Evolutionary conservation across 2,888 invertebrate genomes (phyloP).

Genomic region (Agrotis clavis): DNA sequence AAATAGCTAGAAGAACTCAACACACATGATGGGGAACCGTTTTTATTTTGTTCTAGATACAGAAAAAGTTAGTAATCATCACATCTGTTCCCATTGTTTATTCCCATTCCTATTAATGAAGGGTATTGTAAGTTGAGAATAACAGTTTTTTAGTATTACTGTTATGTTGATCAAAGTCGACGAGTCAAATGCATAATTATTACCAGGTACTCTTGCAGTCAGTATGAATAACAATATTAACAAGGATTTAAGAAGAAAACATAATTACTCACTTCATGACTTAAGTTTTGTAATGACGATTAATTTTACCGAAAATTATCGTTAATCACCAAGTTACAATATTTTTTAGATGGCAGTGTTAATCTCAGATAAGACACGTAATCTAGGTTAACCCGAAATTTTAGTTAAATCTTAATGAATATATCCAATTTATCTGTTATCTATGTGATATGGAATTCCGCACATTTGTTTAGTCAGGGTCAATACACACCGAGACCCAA

Average conservation of each 20-base stretch:
- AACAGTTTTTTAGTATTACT: no score
- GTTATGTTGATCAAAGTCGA: background rate
- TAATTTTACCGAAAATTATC: background rate
- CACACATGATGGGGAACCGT: background rate
- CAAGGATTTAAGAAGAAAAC: background rate
- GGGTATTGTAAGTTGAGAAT: no score
- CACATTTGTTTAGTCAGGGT: background rate
- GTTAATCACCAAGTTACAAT: slow-evolving; percentile 16
- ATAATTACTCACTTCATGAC: background rate
- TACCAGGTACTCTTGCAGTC: background rate
- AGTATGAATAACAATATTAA: background rate
- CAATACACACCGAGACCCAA: no score
- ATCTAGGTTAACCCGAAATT: slow-evolving; percentile 2
- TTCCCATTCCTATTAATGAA: no score
- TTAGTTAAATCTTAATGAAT: background rate
- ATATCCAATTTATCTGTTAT: slow-evolving; percentile 2
- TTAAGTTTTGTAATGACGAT: background rate
- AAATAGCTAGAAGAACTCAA: background rate
- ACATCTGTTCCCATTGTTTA: no score
- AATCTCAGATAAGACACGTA: background rate
- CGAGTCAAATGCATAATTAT: background rate
- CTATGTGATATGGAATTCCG: background rate
- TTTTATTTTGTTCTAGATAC: no score
- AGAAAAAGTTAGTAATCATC: no score
- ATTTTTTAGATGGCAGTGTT: background rate